phyloP scores from a whole-genome alignment of 2,113 vertebrate genomes.

The Pogona vitticeps region DNA sequence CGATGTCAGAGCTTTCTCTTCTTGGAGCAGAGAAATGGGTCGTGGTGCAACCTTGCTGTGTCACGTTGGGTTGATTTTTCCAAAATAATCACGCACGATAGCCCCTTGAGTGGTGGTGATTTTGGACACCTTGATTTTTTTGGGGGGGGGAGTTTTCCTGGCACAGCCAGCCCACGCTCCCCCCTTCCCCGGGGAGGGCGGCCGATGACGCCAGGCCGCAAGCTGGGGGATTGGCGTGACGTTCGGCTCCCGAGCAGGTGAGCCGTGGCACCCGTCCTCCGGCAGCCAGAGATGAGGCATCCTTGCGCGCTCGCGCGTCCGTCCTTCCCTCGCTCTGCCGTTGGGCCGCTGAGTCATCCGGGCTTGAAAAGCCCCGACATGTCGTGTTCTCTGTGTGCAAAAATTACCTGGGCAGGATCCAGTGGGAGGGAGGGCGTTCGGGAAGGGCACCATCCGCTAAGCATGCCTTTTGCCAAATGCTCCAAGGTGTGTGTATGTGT shows the following conservation, averaged over 20 bases:
- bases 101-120: too few relatives aligned
- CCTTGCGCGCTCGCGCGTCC: slow-evolving; percentile 55
- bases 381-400: slow-evolving; percentile 62
- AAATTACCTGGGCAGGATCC: slow-evolving; percentile 60
- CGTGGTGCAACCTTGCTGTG: too few relatives aligned
- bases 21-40: too few relatives aligned
- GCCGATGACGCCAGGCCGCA: neutral
- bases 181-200: neutral
- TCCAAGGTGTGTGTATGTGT: fast-evolving
- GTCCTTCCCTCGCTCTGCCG: slow-evolving; percentile 35
- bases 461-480: neutral
- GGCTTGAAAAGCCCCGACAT: slow-evolving; percentile 64
- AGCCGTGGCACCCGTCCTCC: slow-evolving; percentile 49
- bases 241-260: slow-evolving; percentile 24
- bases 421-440: neutral
- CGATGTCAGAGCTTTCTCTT: too few relatives aligned
- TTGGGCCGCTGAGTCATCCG: slow-evolving; percentile 70
- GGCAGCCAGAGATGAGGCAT: slow-evolving; percentile 63
- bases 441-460: fast-evolving
- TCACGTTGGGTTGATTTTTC: too few relatives aligned
- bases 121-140: too few relatives aligned
- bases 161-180: neutral
- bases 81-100: too few relatives aligned
- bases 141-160: too few relatives aligned
- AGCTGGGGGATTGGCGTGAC: slow-evolving; percentile 7